These are phyloP conservation scores for Smutsia gigantea DNA, from an alignment of 2,797 vertebrate genomes.

Conservation along the genomic window DNA sequence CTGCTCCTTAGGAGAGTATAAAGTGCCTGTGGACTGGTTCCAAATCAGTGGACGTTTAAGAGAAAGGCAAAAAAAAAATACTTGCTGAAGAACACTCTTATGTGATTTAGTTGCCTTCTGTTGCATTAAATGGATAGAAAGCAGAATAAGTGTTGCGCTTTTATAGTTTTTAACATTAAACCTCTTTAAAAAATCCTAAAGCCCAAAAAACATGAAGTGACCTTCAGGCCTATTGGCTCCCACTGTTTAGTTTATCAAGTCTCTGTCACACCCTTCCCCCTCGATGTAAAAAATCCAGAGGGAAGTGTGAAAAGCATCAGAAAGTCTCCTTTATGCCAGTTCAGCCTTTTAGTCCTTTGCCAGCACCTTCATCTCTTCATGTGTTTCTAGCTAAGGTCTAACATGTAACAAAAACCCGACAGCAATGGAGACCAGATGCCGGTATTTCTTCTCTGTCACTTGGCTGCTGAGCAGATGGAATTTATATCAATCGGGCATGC, in stretches of 20 bases:
- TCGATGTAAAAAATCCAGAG: conserved; percentile 84
- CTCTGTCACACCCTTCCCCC: conserved; percentile 84
- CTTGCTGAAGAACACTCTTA: conserved; percentile 82
- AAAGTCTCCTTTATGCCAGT: conserved; percentile 90
- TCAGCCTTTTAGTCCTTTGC: conserved; percentile 89
- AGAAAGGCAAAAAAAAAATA: conserved; percentile 59
- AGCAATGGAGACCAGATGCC: conserved; percentile 95
- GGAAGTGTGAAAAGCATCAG: conserved; percentile 92
- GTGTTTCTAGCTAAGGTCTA: conserved; percentile 93
- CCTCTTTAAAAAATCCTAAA: conserved; percentile 63
- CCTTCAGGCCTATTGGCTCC: conserved; percentile 86
- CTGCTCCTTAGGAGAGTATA: conserved; percentile 85
- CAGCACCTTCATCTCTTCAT: conserved; percentile 91
- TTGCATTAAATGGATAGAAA: conserved; percentile 73
- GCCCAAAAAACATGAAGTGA: conserved; percentile 84
- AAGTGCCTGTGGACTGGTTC: conserved; percentile 85
- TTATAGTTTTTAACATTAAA: conserved; percentile 82
- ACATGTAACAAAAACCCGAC: conserved; percentile 92
- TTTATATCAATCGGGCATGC: conserved; percentile 95
- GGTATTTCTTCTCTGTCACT: conserved; percentile 94
- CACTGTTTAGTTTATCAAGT: conserved; percentile 86
- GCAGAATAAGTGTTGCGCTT: conserved; percentile 71
- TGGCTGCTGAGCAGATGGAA: conserved; percentile 97
- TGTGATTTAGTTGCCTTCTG: conserved; percentile 86
- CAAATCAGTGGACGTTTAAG: conserved; percentile 87